Percentiles rank a stretch among this genome's conserved stretches.
Evolutionary conservation across 2,797 vertebrate genomes (phyloP).

Genomic region (Nyctalus aviator): DNA sequence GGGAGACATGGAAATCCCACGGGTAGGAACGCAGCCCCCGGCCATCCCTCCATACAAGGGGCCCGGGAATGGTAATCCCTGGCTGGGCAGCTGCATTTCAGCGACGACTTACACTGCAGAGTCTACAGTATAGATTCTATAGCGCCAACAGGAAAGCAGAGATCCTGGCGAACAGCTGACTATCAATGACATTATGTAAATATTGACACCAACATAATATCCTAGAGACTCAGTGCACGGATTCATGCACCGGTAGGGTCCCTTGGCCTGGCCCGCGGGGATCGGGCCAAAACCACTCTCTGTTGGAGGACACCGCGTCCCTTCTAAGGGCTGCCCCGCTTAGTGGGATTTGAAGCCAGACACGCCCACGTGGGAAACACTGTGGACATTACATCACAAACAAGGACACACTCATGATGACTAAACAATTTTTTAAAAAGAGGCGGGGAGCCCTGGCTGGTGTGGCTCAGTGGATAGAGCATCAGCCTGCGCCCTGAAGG

Average conservation of each 20-base stretch:
- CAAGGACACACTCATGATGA: not conserved
- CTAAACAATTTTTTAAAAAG: not conserved
- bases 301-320: no score
- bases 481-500: no score
- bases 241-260: no score
- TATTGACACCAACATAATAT: not conserved
- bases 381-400: conserved; percentile 9
- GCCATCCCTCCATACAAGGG: not conserved
- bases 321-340: no score
- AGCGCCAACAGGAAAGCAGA: not conserved
- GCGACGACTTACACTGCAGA: not conserved
- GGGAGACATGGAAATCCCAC: not conserved
- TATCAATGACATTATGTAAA: not conserved
- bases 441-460: no score
- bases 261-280: no score
- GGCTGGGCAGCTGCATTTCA: not conserved
- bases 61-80: not conserved
- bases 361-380: not conserved
- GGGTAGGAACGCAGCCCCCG: not conserved
- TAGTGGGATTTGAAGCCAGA: not conserved
- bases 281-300: no score
- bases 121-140: not conserved
- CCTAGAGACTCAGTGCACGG: no score
- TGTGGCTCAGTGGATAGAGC: no score
- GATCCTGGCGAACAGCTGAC: not conserved